A percentile compares a stretch with the other conserved stretches of the same genome.
phyloP scores from a whole-genome alignment of 2,113 vertebrate genomes.

The Anseranas semipalmata region DNA sequence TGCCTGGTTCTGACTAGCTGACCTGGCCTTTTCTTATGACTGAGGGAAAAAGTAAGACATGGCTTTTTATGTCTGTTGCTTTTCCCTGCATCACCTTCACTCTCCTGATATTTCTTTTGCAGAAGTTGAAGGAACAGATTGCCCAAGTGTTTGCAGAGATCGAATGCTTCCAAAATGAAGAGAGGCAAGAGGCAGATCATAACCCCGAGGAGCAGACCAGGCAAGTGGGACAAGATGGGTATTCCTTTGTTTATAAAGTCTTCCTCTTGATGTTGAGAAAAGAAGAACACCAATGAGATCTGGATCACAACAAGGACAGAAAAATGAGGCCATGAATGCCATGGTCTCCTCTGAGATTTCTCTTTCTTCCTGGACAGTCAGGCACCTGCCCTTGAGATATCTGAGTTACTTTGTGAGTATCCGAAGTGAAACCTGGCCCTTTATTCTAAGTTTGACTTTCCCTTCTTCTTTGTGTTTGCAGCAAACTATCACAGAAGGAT shows the following conservation, averaged over 20 bases:
- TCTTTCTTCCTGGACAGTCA: background rate
- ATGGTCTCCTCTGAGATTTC: background rate
- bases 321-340: background rate
- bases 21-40: background rate
- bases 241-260: background rate
- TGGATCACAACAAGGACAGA: background rate
- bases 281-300: background rate
- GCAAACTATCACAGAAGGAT: constrained; percentile 80
- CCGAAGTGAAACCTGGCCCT: background rate
- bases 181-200: constrained; percentile 75
- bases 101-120: background rate
- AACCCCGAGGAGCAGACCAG: background rate
- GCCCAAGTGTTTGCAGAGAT: constrained; percentile 88
- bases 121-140: constrained; percentile 91
- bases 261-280: background rate
- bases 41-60: background rate
- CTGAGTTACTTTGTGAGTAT: background rate
- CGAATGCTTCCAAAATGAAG: constrained; percentile 85
- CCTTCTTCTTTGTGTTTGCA: constrained; percentile 40
- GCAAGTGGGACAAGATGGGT: background rate
- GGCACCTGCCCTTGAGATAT: background rate
- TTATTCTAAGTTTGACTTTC: background rate
- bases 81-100: background rate
- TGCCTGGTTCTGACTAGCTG: background rate
- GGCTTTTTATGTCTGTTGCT: background rate